These are phyloP conservation scores for Drosophila trapezifrons DNA, from an alignment of 1,140 invertebrate genomes.

Conservation along the genomic window DNA sequence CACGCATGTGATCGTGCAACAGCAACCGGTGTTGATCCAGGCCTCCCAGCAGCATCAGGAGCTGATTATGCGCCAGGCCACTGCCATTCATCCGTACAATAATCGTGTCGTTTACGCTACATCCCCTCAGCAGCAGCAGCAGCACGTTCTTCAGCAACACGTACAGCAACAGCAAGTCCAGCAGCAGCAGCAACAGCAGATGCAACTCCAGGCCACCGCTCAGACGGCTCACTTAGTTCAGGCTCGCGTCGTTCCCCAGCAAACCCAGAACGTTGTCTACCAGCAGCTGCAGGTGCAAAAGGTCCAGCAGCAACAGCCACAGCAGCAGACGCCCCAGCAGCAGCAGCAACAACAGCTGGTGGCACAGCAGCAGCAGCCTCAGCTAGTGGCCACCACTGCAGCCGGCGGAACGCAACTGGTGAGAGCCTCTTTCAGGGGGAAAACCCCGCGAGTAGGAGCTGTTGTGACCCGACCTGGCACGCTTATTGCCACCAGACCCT, in stretches of 20 bases:
- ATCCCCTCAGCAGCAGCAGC: constrained; percentile 70
- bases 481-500: constrained; percentile 43
- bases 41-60: constrained; percentile 72
- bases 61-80: constrained; percentile 76
- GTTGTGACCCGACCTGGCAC: constrained; percentile 49
- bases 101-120: constrained; percentile 71
- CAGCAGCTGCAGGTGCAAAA: constrained; percentile 71
- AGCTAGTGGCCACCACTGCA: constrained; percentile 42
- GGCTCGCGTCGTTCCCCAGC: constrained; percentile 69
- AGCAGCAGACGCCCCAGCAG: constrained; percentile 25
- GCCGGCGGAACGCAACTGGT: constrained; percentile 52
- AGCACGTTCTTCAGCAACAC: constrained; percentile 69
- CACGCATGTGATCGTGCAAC: constrained; percentile 78
- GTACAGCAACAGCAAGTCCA: constrained; percentile 73
- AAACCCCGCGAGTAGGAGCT: constrained; percentile 52
- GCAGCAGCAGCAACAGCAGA: constrained; percentile 68
- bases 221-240: constrained; percentile 71
- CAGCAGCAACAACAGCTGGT: constrained; percentile 38
- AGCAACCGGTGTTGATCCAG: constrained; percentile 75
- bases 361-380: constrained; percentile 24
- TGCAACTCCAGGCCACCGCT: constrained; percentile 63
- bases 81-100: constrained; percentile 70
- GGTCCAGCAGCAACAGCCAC: constrained; percentile 39
- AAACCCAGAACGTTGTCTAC: constrained; percentile 64
- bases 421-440: constrained; percentile 51